Base-by-base conservation (phyloP, 1,140 invertebrate species). In the Platyscapa corneri region DNA sequence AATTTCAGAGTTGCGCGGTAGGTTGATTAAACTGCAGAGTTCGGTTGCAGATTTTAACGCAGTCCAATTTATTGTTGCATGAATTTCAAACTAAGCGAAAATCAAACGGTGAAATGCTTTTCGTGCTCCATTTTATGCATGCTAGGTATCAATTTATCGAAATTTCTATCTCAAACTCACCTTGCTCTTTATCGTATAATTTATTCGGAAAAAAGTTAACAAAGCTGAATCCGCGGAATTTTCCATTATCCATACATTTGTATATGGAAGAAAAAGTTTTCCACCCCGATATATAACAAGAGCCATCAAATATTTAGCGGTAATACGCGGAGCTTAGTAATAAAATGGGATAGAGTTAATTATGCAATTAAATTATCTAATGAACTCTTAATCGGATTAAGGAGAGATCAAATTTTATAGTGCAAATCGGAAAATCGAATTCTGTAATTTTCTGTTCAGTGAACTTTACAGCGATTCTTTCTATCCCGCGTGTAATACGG, bases 301-400 rank as follows among this genome's bases (percentile, higher is more conserved):
- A 34, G 7, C 23, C 6, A 65, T 81, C 20, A 16, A 67, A 79
- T 27, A 16, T 37, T 14, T 10, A 49, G 2, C 32, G n/a, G 6
- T 39, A 39, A 30, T 72, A 37, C 27, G 0, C 18, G 37, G 18
- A 32, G 1, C 6, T 39, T 72, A 27, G 14, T 12, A 39, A 39
- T 39, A 27, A 72, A 39, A 72, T 6, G 18, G 37, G 37, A 20
- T 34, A 0, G 32, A 53, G 60, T 72, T 84, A 79, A 84, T 84
- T 84, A 79, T 60, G 23, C 42, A 79, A 79, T 70, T 84, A 72
- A 84, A 84, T 79, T 79, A 67, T 78, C 60, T 84, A 84, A 79
- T 79, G 75, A 56, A 84, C 27, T 72, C 34, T 49, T 84, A 72
- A 79, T 84, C 75, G n/a, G 60, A 83, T 83, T 64, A 64, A 49